A percentile compares a stretch with the other conserved stretches of the same genome.
phyloP scores from a whole-genome alignment of 2,113 vertebrate genomes.

The Cyprinodon brontotheroides region DNA sequence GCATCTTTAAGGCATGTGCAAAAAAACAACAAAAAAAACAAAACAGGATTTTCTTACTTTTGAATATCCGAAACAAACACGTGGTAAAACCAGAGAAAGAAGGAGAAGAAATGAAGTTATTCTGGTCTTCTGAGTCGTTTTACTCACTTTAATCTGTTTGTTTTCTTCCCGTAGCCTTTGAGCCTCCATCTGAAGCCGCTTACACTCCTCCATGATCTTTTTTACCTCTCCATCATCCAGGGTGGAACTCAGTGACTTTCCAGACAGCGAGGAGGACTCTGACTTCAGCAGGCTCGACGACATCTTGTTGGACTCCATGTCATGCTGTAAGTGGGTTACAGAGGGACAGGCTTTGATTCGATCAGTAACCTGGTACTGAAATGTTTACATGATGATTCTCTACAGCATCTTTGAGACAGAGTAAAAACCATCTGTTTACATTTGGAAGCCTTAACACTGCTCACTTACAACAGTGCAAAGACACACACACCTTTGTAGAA shows the following conservation, averaged over 20 bases:
- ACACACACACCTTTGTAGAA: constrained; percentile 19
- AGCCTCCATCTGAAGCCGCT: constrained; percentile 93
- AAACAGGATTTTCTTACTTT: no score
- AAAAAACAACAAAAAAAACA: background rate
- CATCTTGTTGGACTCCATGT: constrained; percentile 95
- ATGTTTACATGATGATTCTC: constrained; percentile 36
- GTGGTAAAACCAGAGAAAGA: background rate
- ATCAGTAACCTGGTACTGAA: constrained; percentile 16
- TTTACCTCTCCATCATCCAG: constrained; percentile 92
- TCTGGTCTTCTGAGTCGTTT: background rate
- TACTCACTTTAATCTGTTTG: constrained; percentile 92
- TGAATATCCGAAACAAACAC: no score
- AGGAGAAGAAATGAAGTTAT: background rate
- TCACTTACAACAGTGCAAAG: background rate
- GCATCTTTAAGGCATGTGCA: no score
- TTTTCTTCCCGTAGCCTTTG: constrained; percentile 98
- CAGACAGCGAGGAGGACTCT: constrained; percentile 85
- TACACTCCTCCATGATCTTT: constrained; percentile 96
- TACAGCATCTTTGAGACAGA: constrained; percentile 8
- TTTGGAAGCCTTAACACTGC: constrained; percentile 5
- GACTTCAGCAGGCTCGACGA: constrained; percentile 92
- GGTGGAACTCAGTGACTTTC: constrained; percentile 88
- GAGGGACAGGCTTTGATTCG: constrained; percentile 22
- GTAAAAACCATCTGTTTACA: constrained; percentile 9
- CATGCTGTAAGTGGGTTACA: constrained; percentile 83